A percentile compares a stretch with the other conserved stretches of the same genome.
Conservation (phyloP, 23 tunicate species). For the Diplosoma virens region DNA sequence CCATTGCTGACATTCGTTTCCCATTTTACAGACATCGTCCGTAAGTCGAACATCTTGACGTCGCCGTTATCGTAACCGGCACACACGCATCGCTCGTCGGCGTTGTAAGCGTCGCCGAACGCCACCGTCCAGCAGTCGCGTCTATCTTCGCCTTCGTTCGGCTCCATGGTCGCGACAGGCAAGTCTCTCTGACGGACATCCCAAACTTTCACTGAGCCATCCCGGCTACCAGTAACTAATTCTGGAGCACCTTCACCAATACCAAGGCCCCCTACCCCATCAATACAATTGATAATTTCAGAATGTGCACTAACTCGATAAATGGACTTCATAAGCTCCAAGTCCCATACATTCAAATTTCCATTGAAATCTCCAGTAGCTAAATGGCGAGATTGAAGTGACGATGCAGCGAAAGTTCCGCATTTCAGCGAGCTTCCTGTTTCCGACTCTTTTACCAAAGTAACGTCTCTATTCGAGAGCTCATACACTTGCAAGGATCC, state of each 20-base stretch:
- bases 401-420: slow-evolving; percentile 93
- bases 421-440: slow-evolving; percentile 78
- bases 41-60: slow-evolving; percentile 89
- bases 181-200: slow-evolving; percentile 87
- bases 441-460: slow-evolving; percentile 50
- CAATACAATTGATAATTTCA: slow-evolving; percentile 88
- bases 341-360: slow-evolving; percentile 77
- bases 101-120: slow-evolving; percentile 85
- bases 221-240: slow-evolving; percentile 90
- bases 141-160: slow-evolving; percentile 82
- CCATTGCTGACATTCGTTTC: slow-evolving; percentile 94
- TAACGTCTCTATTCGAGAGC: slow-evolving; percentile 57
- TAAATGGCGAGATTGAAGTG: slow-evolving; percentile 72
- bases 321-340: slow-evolving; percentile 63
- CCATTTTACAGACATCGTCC: slow-evolving; percentile 87
- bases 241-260: slow-evolving; percentile 99
- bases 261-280: slow-evolving; percentile 97
- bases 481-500: slow-evolving; percentile 80
- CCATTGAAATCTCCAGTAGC: slow-evolving; percentile 98
- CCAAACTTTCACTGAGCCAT: slow-evolving; percentile 96
- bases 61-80: slow-evolving; percentile 99
- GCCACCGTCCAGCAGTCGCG: slow-evolving; percentile 98
- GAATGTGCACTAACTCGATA: slow-evolving; percentile 60
- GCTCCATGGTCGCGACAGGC: slow-evolving; percentile 95
- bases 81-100: slow-evolving; percentile 85